Evolutionary conservation across 1,140 invertebrate species (phyloP).

Genomic region (Chelonus insularis): DNA sequence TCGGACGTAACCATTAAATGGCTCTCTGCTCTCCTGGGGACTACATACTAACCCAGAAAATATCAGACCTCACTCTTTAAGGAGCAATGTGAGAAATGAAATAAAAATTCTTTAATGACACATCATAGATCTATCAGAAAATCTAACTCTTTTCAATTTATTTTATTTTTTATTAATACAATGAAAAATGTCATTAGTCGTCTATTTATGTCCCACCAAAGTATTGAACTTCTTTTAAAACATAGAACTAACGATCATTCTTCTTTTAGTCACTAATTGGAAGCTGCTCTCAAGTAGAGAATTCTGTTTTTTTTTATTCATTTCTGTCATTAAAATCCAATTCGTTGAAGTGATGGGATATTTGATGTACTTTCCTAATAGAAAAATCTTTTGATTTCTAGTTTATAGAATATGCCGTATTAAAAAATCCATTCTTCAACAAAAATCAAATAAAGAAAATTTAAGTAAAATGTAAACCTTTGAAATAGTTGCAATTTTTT

Average conservation of each 20-base stretch:
- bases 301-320: background rate
- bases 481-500: no score
- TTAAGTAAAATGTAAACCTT: no score
- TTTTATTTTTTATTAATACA: no score
- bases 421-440: no score
- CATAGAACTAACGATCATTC: background rate
- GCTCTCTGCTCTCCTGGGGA: conserved; percentile 32
- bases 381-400: background rate
- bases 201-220: no score
- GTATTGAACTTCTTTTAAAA: background rate
- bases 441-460: no score
- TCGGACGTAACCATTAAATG: conserved; percentile 48
- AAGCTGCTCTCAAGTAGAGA: conserved; percentile 16
- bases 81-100: background rate
- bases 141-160: no score
- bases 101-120: background rate
- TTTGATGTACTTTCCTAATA: background rate
- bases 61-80: background rate
- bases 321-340: background rate
- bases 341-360: no score
- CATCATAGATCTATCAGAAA: no score
- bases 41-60: conserved; percentile 10
- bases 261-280: conserved; percentile 11
- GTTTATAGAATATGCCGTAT: no score
- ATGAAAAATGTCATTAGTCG: no score